Evolutionary conservation across 2,888 invertebrate genomes (phyloP), one percentile per base, ranked within the genome.

Genomic region (Leptinotarsa peninsularis): DNA sequence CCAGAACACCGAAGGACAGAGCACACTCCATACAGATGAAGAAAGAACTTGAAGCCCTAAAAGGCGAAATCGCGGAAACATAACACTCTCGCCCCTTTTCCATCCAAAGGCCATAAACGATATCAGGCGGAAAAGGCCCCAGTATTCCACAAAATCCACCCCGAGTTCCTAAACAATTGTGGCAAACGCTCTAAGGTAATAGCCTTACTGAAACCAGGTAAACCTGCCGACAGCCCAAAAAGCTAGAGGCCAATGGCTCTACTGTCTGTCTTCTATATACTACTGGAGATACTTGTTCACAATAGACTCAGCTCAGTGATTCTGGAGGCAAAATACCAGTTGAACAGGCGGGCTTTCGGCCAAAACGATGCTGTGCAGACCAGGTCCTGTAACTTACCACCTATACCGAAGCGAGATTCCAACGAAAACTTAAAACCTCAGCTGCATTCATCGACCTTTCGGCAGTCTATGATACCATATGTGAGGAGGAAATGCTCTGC

Each of bases 21-120:
- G 27, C 17, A 67, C 67, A 67, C 49, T 43, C 49, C 33, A 49
- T 4, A 33, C 27, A 14, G 66, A 43, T 67, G 17, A 67, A 67
- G 33, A 33, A 43, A 67, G 49, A 43, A 69, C 56, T 69, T 1
- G 3, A 71, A 71, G 14, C 27, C 66, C 56, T 69, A 5, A 71
- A 71, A 71, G 27, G 15, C 49, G 71, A 71, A 71, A 0, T 66
- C 66, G 67, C 58, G 23, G 71, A 71, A 71, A 66, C 71, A 2
- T 66, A 71, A 49, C 67, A 71, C 49, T 70, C 18, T 71, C 66
- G 66, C 71, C 66, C 68, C 23, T 67, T 66, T 21, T 43, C 58
- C n/a, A 33, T 18, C 66, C 71, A 43, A 69, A 58, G 33, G 71
- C 71, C 23, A 68, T 67, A n/a, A 21, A 71, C 21, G 66, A 18